These are phyloP conservation scores for Periophthalmus magnuspinnatus DNA, from an alignment of 2,797 vertebrate species.

Conservation along the genomic window DNA sequence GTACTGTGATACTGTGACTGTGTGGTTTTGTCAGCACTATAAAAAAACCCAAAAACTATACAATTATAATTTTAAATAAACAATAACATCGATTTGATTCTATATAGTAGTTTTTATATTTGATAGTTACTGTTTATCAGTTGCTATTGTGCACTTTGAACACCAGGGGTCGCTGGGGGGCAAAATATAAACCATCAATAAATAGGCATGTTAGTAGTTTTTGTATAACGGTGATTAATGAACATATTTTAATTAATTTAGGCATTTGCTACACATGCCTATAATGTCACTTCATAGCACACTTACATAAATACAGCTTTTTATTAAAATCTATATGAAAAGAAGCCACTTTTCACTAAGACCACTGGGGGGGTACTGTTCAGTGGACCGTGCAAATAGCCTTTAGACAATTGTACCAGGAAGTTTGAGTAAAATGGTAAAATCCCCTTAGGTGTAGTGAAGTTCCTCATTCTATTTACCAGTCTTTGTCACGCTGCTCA, in stretches of 20 bases:
- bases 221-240: background rate
- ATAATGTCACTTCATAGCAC: background rate
- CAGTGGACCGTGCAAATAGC: slow-evolving; percentile 66
- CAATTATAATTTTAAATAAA: no score
- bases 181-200: background rate
- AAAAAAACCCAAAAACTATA: background rate
- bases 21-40: slow-evolving; percentile 16
- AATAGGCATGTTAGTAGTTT: background rate
- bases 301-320: no score
- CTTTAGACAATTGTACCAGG: slow-evolving; percentile 70
- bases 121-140: background rate
- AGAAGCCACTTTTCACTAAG: background rate
- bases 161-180: slow-evolving; percentile 25
- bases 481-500: slow-evolving; percentile 22
- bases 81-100: no score
- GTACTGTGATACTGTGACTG: slow-evolving; percentile 32
- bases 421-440: slow-evolving; percentile 62
- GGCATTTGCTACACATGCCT: no score
- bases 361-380: slow-evolving; percentile 4
- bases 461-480: slow-evolving; percentile 70
- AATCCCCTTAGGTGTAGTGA: slow-evolving; percentile 33
- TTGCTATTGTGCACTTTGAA: background rate
- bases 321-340: no score
- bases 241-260: background rate
- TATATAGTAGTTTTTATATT: background rate